Evolutionary conservation across 2,797 vertebrate genomes (phyloP).

Genomic region (Bovichtus variegatus): DNA sequence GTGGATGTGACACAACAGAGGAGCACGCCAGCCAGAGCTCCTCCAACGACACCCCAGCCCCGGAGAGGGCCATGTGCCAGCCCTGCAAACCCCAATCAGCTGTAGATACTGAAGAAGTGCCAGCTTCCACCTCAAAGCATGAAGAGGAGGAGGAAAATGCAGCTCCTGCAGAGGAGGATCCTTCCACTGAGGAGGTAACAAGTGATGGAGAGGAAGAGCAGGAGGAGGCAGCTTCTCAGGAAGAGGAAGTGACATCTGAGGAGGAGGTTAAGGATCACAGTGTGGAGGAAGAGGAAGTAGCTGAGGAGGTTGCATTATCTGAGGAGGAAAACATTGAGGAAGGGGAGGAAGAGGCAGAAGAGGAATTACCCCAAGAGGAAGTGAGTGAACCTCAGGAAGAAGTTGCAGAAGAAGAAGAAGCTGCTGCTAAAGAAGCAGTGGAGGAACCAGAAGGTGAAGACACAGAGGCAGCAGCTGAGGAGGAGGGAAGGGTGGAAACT

Average conservation of each 20-base stretch:
- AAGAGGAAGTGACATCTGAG: constrained; percentile 36
- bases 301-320: constrained; percentile 21
- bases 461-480: constrained; percentile 21
- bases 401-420: constrained; percentile 16
- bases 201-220: constrained; percentile 39
- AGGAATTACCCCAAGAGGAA: constrained; percentile 35
- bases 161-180: constrained; percentile 23
- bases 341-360: constrained; percentile 18
- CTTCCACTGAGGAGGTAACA: constrained; percentile 26
- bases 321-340: constrained; percentile 43
- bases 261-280: constrained; percentile 36
- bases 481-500: constrained; percentile 3
- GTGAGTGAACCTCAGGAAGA: constrained; percentile 27
- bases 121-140: constrained; percentile 27
- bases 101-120: constrained; percentile 50
- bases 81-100: constrained; percentile 69
- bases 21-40: constrained; percentile 80
- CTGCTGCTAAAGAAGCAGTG: constrained; percentile 20
- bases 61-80: constrained; percentile 80
- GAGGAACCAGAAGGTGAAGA: constrained; percentile 29
- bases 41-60: constrained; percentile 87
- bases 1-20: constrained; percentile 78
- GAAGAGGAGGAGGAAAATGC: constrained; percentile 37
- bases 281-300: constrained; percentile 23
- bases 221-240: constrained; percentile 29